Conservation (phyloP, 2,113 vertebrate genomes). For the Daubentonia madagascariensis region DNA sequence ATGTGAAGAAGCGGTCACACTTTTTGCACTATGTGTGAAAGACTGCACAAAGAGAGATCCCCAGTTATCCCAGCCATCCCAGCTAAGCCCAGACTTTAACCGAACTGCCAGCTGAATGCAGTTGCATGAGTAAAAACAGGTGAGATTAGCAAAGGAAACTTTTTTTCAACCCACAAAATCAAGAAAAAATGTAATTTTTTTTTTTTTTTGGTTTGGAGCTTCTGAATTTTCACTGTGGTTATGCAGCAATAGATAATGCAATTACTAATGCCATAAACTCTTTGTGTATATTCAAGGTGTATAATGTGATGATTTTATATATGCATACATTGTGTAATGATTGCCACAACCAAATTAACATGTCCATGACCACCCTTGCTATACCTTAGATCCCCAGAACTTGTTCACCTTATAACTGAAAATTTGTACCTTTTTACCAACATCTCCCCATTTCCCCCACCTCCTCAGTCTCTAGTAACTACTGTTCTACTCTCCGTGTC, state of each 20-base stretch:
- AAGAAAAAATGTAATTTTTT: background rate
- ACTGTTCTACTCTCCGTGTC: background rate
- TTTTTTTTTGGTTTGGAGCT: background rate
- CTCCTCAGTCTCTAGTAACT: background rate
- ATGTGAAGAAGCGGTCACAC: background rate
- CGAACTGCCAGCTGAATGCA: background rate
- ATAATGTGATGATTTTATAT: background rate
- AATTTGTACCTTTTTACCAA: background rate
- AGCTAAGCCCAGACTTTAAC: background rate
- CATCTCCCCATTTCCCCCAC: background rate
- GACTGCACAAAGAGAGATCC: background rate
- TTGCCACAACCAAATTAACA: background rate
- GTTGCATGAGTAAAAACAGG: background rate
- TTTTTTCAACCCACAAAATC: background rate
- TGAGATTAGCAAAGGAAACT: background rate
- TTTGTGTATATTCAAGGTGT: background rate
- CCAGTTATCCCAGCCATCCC: background rate
- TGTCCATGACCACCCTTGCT: background rate
- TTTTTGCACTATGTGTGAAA: background rate
- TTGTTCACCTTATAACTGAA: background rate
- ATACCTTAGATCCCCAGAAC: background rate
- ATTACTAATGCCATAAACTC: background rate
- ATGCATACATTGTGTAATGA: background rate
- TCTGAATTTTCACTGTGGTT: background rate
- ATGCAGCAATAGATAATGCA: background rate